Conservation (phyloP, 2,888 invertebrate species). For the Tinea trinotella region DNA sequence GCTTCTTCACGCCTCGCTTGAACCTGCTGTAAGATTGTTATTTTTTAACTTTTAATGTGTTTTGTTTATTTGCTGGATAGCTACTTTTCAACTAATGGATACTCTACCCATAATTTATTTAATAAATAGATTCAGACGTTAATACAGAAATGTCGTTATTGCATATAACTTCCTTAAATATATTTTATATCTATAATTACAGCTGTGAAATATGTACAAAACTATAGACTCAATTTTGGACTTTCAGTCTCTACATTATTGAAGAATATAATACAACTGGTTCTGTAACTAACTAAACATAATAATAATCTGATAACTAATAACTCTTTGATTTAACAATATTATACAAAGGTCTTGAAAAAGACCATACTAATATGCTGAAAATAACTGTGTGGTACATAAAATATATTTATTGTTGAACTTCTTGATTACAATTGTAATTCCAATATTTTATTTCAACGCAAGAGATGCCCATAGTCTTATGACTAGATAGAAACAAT, state of each 20-base stretch:
- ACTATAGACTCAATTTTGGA: conserved; percentile 71
- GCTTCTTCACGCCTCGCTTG: no score
- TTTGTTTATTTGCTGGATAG: no score
- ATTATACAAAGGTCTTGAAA: conserved; percentile 52
- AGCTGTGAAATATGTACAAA: conserved; percentile 67
- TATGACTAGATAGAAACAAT: conserved; percentile 65
- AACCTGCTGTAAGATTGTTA: no score
- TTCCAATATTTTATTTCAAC: not conserved
- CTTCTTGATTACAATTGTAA: not conserved
- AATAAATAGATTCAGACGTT: conserved; percentile 23
- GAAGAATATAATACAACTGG: conserved; percentile 44
- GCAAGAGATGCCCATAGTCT: conserved; percentile 54
- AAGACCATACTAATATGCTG: not conserved
- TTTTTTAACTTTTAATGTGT: no score
- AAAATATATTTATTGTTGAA: conserved; percentile 10
- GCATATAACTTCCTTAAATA: conserved; percentile 62
- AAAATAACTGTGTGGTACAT: not conserved
- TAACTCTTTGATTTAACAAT: conserved; percentile 16
- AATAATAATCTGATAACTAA: conserved; percentile 13
- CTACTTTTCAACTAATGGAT: no score
- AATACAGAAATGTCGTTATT: conserved; percentile 64
- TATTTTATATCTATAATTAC: conserved; percentile 62
- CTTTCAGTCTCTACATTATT: conserved; percentile 69
- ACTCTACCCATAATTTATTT: no score
- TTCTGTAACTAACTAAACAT: conserved; percentile 13